A percentile compares a stretch with the other conserved stretches of the same genome.
Evolutionary conservation across 2,888 invertebrate genomes (phyloP).

Genomic region (Sclerodermus sp.): DNA sequence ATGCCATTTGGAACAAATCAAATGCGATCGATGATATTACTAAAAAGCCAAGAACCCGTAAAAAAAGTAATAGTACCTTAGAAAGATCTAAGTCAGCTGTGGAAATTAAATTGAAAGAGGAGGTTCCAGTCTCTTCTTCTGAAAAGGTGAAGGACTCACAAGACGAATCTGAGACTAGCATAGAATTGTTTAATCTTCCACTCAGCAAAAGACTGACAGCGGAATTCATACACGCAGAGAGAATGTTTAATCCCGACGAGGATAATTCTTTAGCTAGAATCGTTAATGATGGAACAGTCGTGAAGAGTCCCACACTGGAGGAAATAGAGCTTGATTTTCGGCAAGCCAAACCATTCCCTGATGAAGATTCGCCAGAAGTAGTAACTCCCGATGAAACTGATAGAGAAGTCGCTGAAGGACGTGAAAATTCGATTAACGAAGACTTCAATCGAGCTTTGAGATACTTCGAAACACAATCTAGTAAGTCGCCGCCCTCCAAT

Average conservation of each 20-base stretch:
- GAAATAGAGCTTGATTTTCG: conserved; percentile 46
- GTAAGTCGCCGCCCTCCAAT: conserved; percentile 10
- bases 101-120: conserved; percentile 63
- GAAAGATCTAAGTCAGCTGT: conserved; percentile 68
- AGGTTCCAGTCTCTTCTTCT: conserved; percentile 22
- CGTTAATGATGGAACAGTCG: conserved; percentile 44
- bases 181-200: conserved; percentile 47
- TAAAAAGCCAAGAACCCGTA: conserved; percentile 27
- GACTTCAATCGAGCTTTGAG: conserved; percentile 42
- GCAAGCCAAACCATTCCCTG: conserved; percentile 27
- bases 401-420: conserved; percentile 5
- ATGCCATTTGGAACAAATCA: conserved; percentile 68
- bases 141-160: conserved; percentile 18
- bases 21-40: conserved; percentile 49
- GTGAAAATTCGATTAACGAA: conserved; percentile 26
- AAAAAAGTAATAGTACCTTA: conserved; percentile 59
- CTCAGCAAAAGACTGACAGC: conserved; percentile 43
- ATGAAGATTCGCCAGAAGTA: conserved; percentile 16
- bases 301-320: conserved; percentile 42
- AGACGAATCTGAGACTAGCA: conserved; percentile 31
- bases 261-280: conserved; percentile 49
- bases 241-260: conserved; percentile 44
- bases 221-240: conserved; percentile 46
- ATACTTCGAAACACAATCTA: conserved; percentile 41
- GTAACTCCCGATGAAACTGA: conserved; percentile 1